Percentiles rank a stretch among this genome's conserved stretches.
These are phyloP conservation scores for Nautilus pompilius DNA, from an alignment of 1,140 invertebrate genomes.

Conservation along the genomic window DNA sequence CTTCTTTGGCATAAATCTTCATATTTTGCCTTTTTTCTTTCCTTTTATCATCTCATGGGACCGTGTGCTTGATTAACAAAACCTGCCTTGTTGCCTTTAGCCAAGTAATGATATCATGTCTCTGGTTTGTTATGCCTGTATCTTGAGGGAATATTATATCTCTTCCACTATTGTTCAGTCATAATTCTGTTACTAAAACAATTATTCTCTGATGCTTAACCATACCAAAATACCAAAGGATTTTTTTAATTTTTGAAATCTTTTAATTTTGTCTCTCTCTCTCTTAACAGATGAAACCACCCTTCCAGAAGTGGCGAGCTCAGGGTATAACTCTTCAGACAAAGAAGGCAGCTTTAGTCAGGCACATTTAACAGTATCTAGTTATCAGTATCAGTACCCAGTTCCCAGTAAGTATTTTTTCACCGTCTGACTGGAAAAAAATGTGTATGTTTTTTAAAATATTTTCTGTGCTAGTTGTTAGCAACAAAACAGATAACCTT, in stretches of 20 bases:
- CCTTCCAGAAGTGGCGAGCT: conserved; percentile 43
- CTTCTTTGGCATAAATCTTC: no score
- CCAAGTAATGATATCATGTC: no score
- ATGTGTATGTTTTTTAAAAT: background rate
- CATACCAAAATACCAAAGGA: background rate
- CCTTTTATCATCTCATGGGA: no score
- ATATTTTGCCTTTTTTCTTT: no score
- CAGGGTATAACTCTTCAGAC: conserved; percentile 41
- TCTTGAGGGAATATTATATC: no score
- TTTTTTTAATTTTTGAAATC: background rate
- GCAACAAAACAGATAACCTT: background rate
- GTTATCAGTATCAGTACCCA: conserved; percentile 36
- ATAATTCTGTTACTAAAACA: no score
- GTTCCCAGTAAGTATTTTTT: background rate
- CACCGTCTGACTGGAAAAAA: background rate
- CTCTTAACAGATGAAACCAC: conserved; percentile 40
- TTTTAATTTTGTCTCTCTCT: no score
- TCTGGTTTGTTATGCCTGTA: no score
- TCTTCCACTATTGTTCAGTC: no score
- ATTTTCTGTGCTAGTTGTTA: background rate
- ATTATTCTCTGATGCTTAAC: background rate
- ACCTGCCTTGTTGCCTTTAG: no score
- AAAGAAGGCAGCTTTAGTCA: conserved; percentile 41
- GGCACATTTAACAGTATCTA: conserved; percentile 18
- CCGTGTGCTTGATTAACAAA: no score